Base-by-base conservation (phyloP, 2,888 invertebrate genomes). In the Coleophora deauratella region DNA sequence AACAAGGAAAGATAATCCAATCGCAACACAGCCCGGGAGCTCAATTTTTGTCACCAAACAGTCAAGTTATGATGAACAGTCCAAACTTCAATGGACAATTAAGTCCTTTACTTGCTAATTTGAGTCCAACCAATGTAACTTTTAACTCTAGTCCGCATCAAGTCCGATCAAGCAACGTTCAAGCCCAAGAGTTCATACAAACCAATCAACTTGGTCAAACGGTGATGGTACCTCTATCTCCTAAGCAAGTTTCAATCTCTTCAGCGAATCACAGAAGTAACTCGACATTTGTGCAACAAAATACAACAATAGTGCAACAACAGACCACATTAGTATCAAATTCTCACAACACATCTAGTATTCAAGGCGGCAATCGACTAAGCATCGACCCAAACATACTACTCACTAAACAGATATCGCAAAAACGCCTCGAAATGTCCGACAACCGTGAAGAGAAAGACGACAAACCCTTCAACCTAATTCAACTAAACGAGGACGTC, bases 261-360 rank as follows among this genome's bases (percentile, higher is more conserved):
- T 72, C 87, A 2, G 74, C 89, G 1, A 76, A 85, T 10, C 89
- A 87, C 62, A 87, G 91, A 44, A 88, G 88, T 41, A 88, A 88
- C 54, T 90, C 91, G 0, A 94, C 94, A 0, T 94, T 91, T 58
- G 93, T 94, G 1, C 94, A 94, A 54, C 94, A 94, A 55, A 95
- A 94, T 62, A 93, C 94, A 0, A 94, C 94, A 1, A 94, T 95
- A 56, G 93, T 93, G 2, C 93, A 93, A 59, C 93, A 93, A 55
- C 93, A 93, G 66, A 93, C 93, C 0, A 93, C 93, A 0, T 89
- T 93, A 79, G 90, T 93, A 3, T 90, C 92, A 0, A 91, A 91
- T 57, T 90, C 91, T 56, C 90, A 88, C 48, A 73, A 74, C 49
- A 50, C 72, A 14, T 70, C 38, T 57, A 70, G 15, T 28, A 43